Evolutionary conservation across 2,113 vertebrate genomes (phyloP), one percentile per base, ranked within the genome.

Genomic region (Chionomys nivalis): DNA sequence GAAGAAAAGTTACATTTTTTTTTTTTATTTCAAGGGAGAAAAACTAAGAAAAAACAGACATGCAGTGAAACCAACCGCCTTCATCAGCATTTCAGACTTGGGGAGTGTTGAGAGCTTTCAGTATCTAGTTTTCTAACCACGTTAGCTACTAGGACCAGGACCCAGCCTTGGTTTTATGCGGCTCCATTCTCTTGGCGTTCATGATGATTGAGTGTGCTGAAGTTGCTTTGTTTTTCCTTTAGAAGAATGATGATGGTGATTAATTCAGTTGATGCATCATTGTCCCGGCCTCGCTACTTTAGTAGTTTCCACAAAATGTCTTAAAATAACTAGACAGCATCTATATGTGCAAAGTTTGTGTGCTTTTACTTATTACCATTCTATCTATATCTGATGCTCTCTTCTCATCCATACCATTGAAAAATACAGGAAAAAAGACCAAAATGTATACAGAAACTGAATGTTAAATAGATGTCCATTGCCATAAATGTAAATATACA

Each of bases 191-290:
- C 66, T 72, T 89, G 10, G 0, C 75, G 55, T 66, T 95, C 49
- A 0, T 95, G 90, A 95, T 97, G 95, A 97, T 88, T 91, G 87
- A 97, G 91, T 96, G 89, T 91, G 49, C 97, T 94, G 91, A 95
- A 97, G 96, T 88, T 97, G 97, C 97, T 97, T 95, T 97, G 96
- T 95, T 96, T 97, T 96, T 96, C 58, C 94, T 97, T 94, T 96
- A 96, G 91, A 96, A 98, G 97, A 97, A 83, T 97, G 96, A 97
- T 97, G 97, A 97, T 92, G 87, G 86, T 97, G 97, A 97, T 97
- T 97, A 97, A 96, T 97, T 96, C 94, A 91, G 97, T 87, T 94
- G 97, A 97, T 96, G 93, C 89, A 97, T 97, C 96, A 97, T 96
- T 96, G 96, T 97, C 89, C 93, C 28, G 0, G 92, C 94, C 95